Evolutionary conservation across 1,140 invertebrate genomes (phyloP), one percentile per base, ranked within the genome.

Genomic region (Vanessa atalanta): DNA sequence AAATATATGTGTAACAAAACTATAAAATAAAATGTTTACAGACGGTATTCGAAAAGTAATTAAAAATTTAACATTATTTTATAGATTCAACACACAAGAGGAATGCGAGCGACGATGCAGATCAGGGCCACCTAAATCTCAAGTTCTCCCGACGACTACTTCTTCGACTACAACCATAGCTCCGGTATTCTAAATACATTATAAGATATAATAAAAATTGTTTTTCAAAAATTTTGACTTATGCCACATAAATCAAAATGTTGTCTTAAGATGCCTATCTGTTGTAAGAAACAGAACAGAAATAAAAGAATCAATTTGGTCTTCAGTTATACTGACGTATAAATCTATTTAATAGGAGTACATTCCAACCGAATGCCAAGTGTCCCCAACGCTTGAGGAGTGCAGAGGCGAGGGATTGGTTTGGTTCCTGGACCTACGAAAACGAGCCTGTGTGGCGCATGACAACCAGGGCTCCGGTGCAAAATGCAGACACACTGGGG

Each of bases 401-500:
- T 92, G 88, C 63, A 65, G 50, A 3, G 65, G 66, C 11, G 65
- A 76, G 0, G 83, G 86, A 16, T 48, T 64, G 15, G 84, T 88
- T 80, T 95, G 94, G 85, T 96, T 96, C 90, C 93, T 95, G 68
- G 96, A 96, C 77, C 84, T 88, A 48, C 85, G 89, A 51, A 86
- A 81, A 61, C 88, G 88, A 13, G 85, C 90, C 4, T 94, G 94
- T 3, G 95, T 95, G 55, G 81, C 90, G n/a, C 97, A 97, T 82
- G 87, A 94, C 70, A 94, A 95, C 79, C 96, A 96, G 80, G 93
- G 94, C n/a, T 96, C 95, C 74, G 95, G 95, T 4, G 95, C 95
- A 8, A 95, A 95, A 79, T 95, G 95, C 74, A 95, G 96, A 31
- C 96, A 97, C 87, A 96, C 96, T n/a, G 97, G 97, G 89, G 94